Base-by-base conservation (phyloP, 2,888 invertebrate genomes). In the Onchidella celtica region DNA sequence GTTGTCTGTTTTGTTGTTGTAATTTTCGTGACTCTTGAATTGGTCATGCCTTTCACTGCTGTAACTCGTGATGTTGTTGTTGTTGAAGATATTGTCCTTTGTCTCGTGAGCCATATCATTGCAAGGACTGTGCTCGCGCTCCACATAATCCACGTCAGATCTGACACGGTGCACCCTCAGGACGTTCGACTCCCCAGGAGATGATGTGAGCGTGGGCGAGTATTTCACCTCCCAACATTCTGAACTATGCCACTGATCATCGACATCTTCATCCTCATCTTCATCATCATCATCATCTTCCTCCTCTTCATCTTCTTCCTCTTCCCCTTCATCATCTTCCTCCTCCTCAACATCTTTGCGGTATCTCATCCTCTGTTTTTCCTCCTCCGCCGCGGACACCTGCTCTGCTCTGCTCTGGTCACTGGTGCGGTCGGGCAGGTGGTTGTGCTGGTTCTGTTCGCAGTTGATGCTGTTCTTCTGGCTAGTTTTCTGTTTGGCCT, bases 211-310 rank as follows among this genome's bases (percentile, higher is more conserved):
- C 4, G 72, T 34, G 4, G 55, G 29, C 32, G 79, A 79, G 36
- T 61, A 73, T 55, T 79, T 79, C 14, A 79, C 79, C 36, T 79
- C 79, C 79, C 79, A 79, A 47, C 79, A 79, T 17, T 79, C 79
- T 14, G 79, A 55, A 1, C 4, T 72, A 11, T 63, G 29, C 73
- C 73, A 72, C 17, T 72, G 47, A n/a, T 79, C 79, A 29, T 79
- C 73, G 29, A 72, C 72, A 3, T 70, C 63, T 21, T 79, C 61
- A 3, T 70, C 70, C 4, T 61, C 77, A 0, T 27, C 70, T 1
- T 55, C 65, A 0, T 55, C 76, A n/a, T 81, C 70, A 21, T 81
- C 70, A 3, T 63, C 70, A 29, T 75, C 75, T 3, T 81, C 81
- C 17, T 81, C 81, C 21, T 77, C 77, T 14, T 76, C 63, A 3